Percentiles rank a stretch among this genome's conserved stretches.
Evolutionary conservation across 37 sponge, comb jelly and placozoan genomes (phyloP).

Genomic region (Ephydatia muelleri): DNA sequence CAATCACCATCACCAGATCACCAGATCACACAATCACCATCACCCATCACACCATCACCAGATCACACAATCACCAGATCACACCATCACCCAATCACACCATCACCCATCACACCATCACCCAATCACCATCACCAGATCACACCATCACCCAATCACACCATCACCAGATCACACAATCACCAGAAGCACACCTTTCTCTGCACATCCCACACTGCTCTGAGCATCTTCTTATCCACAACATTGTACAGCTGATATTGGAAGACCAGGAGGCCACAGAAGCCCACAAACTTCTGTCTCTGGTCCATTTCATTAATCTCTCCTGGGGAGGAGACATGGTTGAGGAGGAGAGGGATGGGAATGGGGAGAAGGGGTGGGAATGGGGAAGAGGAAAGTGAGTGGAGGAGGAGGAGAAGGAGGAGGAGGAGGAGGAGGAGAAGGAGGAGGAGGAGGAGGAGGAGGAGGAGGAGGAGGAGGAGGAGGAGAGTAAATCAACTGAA

Average conservation of each 20-base stretch:
- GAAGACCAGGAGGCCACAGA: slow-evolving; percentile 82
- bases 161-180: neutral
- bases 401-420: neutral
- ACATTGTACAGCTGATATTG: slow-evolving; percentile 66
- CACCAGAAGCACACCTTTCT: slow-evolving; percentile 68
- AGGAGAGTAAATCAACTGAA: no score
- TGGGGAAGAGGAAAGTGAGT: no score
- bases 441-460: no score
- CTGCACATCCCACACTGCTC: slow-evolving; percentile 84
- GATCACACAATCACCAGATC: no score
- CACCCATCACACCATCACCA: no score
- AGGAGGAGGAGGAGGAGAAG: no score
- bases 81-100: neutral
- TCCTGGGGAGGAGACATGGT: neutral
- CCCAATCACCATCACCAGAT: neutral
- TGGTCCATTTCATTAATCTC: slow-evolving; percentile 66
- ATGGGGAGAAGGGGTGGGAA: no score
- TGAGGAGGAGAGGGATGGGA: neutral
- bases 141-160: neutral
- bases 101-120: neutral
- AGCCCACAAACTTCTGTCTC: slow-evolving; percentile 59
- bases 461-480: no score
- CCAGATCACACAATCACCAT: no score
- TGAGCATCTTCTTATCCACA: slow-evolving; percentile 75
- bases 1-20: neutral